These are phyloP conservation scores for Lasiommata megera DNA, from an alignment of 2,888 invertebrate species.

Conservation along the genomic window DNA sequence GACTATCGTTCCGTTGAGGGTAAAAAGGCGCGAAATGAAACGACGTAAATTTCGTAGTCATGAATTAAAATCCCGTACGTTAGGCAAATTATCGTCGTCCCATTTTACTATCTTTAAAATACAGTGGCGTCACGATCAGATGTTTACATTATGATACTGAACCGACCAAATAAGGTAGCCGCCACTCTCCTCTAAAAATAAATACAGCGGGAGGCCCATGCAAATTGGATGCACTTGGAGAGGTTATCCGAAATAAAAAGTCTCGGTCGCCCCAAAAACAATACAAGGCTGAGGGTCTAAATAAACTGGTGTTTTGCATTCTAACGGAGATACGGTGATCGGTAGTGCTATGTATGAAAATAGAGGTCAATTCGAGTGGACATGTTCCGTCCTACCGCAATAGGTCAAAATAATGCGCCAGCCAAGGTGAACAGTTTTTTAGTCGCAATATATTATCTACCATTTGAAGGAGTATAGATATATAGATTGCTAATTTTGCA, in stretches of 20 bases:
- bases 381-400: constrained; percentile 51
- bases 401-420: constrained; percentile 38
- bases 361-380: constrained; percentile 17
- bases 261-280: neutral
- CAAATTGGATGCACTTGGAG: constrained; percentile 36
- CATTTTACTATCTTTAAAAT: constrained; percentile 10
- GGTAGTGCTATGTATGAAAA: constrained; percentile 13
- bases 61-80: constrained; percentile 5
- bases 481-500: too few species aligned
- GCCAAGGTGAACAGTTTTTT: constrained; percentile 40
- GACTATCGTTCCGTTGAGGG: too few species aligned
- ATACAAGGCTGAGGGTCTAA: neutral
- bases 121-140: constrained; percentile 22
- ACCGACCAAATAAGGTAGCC: constrained; percentile 25
- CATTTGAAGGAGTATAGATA: neutral
- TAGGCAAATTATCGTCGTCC: constrained; percentile 21
- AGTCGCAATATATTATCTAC: constrained; percentile 33
- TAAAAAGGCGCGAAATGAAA: neutral
- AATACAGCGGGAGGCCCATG: constrained; percentile 30
- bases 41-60: neutral
- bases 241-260: constrained; percentile 18
- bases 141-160: constrained; percentile 31
- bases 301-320: neutral
- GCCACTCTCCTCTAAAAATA: constrained; percentile 9
- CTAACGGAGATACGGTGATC: constrained; percentile 15